Evolutionary conservation across 2,113 vertebrate species (phyloP), one percentile per base, ranked within the genome.

Genomic region (Xiphias gladius): DNA sequence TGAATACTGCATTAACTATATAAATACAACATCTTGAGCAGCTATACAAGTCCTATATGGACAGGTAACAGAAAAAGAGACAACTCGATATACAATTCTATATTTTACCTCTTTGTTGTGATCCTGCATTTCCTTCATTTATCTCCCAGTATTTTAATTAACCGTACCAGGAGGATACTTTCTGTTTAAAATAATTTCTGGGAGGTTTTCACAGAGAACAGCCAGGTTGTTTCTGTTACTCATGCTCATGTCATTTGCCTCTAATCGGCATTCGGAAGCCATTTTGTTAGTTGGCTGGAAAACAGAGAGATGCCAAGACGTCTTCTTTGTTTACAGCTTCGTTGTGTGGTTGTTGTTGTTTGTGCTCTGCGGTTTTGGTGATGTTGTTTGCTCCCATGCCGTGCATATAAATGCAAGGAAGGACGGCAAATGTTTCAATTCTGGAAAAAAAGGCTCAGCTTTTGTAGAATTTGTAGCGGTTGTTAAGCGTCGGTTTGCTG

Each of bases 271-370:
- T 74, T 65, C 22, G 85, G 85, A 88, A 84, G 92, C 85, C 91
- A 89, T 94, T 93, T 89, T 93, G 90, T 91, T 66, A 41, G 55
- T 87, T 85, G 86, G 87, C 88, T 89, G 78, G 39, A 77, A 86
- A 83, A 84, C 86, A 89, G 89, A 87, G 83, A 67, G 80, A 72
- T 71, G 78, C 69, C 32, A 68, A 81, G 74, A 86, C 83, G 57
- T 83, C 83, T 82, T 89, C 86, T 91, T 92, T 92, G 91, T 92
- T 79, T 84, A 85, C 82, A 19, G 76, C 79, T 65, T 73, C 12
- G 55, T 86, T 73, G 80, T 87, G 86, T 11, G 70, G 30, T 87
- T 66, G 82, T 92, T 79, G 79, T 80, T 77, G 75, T 87, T 83
- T 81, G 78, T 86, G 81, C 76, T 61, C 71, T 37, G 41, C 2